A percentile compares a stretch with the other conserved stretches of the same genome.
Conservation (phyloP, 1,140 invertebrate genomes). For the Drosophila baimaii region DNA sequence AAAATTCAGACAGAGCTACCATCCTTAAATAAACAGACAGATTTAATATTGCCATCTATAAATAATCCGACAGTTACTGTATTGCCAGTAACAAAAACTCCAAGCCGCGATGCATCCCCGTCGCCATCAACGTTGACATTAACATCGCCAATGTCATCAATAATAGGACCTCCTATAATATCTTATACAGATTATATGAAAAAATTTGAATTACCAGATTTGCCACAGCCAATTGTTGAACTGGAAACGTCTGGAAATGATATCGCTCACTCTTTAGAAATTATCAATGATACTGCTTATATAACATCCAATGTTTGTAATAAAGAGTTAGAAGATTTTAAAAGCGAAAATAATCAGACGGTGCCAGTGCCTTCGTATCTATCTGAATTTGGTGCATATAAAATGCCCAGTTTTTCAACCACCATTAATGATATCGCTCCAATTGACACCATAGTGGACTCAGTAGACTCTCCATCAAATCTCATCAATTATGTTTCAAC, state of each 20-base stretch:
- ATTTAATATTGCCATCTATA: slow-evolving; percentile 5
- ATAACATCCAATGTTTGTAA: not conserved
- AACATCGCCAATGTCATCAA: slow-evolving; percentile 20
- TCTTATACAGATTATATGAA: slow-evolving; percentile 75
- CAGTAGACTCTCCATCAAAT: slow-evolving; percentile 14
- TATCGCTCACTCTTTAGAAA: not conserved
- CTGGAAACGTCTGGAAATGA: slow-evolving; percentile 17
- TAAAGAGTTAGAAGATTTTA: not conserved
- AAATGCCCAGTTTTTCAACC: not conserved
- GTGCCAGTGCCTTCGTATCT: slow-evolving; percentile 7
- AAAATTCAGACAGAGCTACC: not conserved
- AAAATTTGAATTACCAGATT: slow-evolving; percentile 70
- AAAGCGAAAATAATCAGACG: slow-evolving; percentile 4
- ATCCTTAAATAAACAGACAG: not conserved
- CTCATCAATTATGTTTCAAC: not conserved
- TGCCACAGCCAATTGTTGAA: slow-evolving; percentile 57
- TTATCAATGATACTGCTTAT: not conserved
- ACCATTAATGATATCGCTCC: not conserved
- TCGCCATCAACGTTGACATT: slow-evolving; percentile 30
- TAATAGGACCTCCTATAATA: slow-evolving; percentile 25
- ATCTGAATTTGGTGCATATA: slow-evolving; percentile 2
- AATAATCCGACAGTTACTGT: slow-evolving; percentile 12
- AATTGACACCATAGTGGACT: slow-evolving; percentile 23
- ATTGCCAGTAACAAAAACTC: slow-evolving; percentile 4
- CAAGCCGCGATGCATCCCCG: slow-evolving; percentile 20